Conservation (phyloP, 2,888 invertebrate genomes). For the Agriopis leucophaearia region DNA sequence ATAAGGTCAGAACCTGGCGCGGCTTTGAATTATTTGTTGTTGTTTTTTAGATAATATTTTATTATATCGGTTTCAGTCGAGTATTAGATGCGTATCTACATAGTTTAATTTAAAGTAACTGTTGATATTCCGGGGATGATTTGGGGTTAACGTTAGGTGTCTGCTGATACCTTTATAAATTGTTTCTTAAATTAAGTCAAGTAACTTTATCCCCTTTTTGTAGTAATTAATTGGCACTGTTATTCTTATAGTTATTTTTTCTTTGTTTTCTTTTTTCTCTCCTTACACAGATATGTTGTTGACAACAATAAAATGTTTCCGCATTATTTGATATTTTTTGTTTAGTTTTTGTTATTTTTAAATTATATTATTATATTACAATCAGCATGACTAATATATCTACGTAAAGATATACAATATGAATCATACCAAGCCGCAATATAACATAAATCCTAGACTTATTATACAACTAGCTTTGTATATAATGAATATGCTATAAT, state of each 20-base stretch:
- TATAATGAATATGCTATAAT: constrained; percentile 62
- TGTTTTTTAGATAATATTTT: constrained; percentile 82
- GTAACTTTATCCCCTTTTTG: constrained; percentile 62
- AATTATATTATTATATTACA: neutral
- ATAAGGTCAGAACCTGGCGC: constrained; percentile 44
- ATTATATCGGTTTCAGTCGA: constrained; percentile 74
- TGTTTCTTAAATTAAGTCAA: constrained; percentile 52
- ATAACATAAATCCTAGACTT: constrained; percentile 39
- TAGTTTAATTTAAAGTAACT: constrained; percentile 68
- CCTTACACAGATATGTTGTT: constrained; percentile 75
- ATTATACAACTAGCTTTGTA: constrained; percentile 66
- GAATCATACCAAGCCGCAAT: constrained; percentile 26
- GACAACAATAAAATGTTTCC: constrained; percentile 78
- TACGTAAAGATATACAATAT: constrained; percentile 18
- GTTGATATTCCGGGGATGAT: constrained; percentile 60
- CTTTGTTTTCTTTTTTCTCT: constrained; percentile 70
- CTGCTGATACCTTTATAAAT: constrained; percentile 43
- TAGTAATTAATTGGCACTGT: constrained; percentile 82
- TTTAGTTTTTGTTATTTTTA: constrained; percentile 61
- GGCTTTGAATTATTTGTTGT: constrained; percentile 70
- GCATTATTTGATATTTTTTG: constrained; percentile 67
- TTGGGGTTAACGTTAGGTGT: constrained; percentile 49
- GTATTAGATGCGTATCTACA: constrained; percentile 70
- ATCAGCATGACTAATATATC: constrained; percentile 6
- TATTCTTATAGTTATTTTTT: constrained; percentile 78